A percentile compares a stretch with the other conserved stretches of the same genome.
Evolutionary conservation across 2,797 vertebrate species (phyloP).

Genomic region (Dendrocincla tyrannina): DNA sequence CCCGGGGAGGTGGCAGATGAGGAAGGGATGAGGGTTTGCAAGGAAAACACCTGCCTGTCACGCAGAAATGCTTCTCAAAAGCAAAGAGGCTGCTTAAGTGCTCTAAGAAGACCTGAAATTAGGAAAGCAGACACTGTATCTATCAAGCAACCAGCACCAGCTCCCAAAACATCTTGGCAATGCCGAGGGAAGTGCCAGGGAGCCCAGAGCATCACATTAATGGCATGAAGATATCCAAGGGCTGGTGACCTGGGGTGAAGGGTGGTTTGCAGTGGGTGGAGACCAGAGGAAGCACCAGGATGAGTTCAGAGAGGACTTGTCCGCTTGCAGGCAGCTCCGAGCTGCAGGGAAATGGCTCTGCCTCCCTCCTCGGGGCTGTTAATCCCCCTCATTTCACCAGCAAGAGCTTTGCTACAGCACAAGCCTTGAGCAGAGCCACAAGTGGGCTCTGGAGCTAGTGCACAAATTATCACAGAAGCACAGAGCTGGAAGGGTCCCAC

Average conservation of each 20-base stretch:
- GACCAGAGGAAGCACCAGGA: not conserved
- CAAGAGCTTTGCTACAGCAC: not conserved
- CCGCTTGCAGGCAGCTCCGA: accelerated
- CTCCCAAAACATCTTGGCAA: not conserved
- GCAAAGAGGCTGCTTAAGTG: not conserved
- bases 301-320: not conserved
- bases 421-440: not conserved
- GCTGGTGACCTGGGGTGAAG: not conserved
- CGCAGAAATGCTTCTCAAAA: not conserved
- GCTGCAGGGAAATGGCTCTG: no score
- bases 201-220: not conserved
- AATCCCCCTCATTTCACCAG: not conserved
- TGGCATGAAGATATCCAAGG: not conserved
- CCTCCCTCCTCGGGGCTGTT: not conserved
- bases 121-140: not conserved
- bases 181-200: not conserved
- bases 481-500: not conserved
- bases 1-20: accelerated
- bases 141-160: not conserved
- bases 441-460: not conserved
- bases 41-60: not conserved
- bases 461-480: not conserved
- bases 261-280: not conserved
- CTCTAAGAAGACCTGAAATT: not conserved
- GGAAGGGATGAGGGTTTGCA: not conserved